These are phyloP conservation scores for Avahi laniger DNA, from an alignment of 2,797 vertebrate genomes.

Conservation along the genomic window DNA sequence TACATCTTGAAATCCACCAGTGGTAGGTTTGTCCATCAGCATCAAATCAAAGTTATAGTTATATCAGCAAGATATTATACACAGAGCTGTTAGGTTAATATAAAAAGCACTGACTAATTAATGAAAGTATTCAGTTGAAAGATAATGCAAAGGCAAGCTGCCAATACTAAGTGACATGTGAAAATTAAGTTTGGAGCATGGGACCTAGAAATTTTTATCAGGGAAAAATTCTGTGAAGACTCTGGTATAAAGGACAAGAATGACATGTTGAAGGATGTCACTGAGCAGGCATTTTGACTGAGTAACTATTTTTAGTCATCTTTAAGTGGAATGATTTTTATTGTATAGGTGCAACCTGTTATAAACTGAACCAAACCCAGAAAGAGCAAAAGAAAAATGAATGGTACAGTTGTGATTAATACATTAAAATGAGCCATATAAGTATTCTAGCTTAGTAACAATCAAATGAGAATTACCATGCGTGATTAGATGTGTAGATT, in stretches of 20 bases:
- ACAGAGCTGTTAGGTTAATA: slow-evolving; percentile 47
- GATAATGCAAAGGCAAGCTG: slow-evolving; percentile 31
- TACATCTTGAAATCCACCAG: slow-evolving; percentile 6
- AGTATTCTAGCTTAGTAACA: background rate
- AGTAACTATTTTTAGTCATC: slow-evolving; percentile 42
- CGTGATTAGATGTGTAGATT: background rate
- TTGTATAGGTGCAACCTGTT: background rate
- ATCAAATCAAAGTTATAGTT: slow-evolving; percentile 55
- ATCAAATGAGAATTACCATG: background rate
- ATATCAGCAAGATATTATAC: slow-evolving; percentile 19
- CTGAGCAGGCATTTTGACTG: background rate
- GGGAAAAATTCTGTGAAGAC: slow-evolving; percentile 43
- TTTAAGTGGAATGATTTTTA: slow-evolving; percentile 33
- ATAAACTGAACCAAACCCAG: background rate
- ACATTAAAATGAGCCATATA: background rate
- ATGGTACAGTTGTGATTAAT: background rate
- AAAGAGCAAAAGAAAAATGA: background rate
- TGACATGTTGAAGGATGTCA: background rate
- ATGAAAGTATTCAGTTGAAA: slow-evolving; percentile 43
- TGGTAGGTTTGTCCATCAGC: slow-evolving; percentile 27
- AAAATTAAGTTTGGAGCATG: slow-evolving; percentile 36
- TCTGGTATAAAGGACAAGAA: background rate
- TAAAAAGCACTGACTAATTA: slow-evolving; percentile 68
- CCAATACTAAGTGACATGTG: slow-evolving; percentile 5
- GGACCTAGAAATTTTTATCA: background rate